Base-by-base conservation (phyloP, 1,140 invertebrate species). In the Trichonephila clavipes region DNA sequence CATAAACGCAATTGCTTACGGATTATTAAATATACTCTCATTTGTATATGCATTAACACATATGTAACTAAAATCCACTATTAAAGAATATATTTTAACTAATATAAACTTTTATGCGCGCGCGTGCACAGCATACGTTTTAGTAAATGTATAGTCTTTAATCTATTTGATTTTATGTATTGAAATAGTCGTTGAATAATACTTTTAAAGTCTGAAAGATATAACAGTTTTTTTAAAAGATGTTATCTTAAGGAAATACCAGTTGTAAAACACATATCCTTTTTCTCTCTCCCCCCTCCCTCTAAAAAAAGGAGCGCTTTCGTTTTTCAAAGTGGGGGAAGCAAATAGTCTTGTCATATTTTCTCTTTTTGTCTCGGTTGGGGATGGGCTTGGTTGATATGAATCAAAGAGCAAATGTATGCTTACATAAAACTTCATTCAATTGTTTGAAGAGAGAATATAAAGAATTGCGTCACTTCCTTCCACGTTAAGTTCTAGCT, bases 381-480 rank as follows among this genome's bases (percentile, higher is more conserved):
- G 28, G 28, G 18, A 64, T 64, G 62, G 62, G 62, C 21, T 6
- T 4, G 28, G 72, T 34, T 34, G 72, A 77, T 77, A 77, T 77
- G 72, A 77, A 77, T 34, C 28, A 77, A 77, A 77, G 72, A 77
- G 72, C 28, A 77, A 16, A 24, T 24, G 66, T 28, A 24, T 24
- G 24, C 18, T 77, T 77, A 77, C 72, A 34, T 2, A 77, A 77
- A 77, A 6, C 34, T 77, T 40, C 72, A 77, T 77, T 77, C 72
- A 77, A 77, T 77, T 77, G 72, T 77, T 77, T 77, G 28, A 40
- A 77, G 28, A 77, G 28, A 77, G 72, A 77, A 34, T 28, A 77
- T 77, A 77, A 77, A 77, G 24, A 77, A 77, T 77, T 77, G 72
- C 16, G 28, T 77, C 72, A 77, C 72, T 77, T 77, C 72, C 72